Evolutionary conservation across 2,797 vertebrate species (phyloP).

Genomic region (Ptychadena robeensis): DNA sequence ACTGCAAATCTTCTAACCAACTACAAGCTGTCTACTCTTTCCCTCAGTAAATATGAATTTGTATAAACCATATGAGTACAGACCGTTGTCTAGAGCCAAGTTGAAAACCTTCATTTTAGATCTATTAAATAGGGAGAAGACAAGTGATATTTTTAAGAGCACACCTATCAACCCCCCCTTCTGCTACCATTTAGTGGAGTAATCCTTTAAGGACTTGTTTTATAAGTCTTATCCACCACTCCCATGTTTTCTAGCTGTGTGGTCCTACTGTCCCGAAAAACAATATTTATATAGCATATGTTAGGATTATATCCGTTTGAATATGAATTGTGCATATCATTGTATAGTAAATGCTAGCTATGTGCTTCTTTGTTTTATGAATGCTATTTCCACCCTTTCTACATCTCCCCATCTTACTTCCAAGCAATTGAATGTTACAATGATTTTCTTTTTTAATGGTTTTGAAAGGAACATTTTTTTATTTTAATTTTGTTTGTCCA

Average conservation of each 20-base stretch:
- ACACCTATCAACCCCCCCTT: neutral
- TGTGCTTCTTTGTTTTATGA: slow-evolving; percentile 95
- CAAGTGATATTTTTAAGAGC: neutral
- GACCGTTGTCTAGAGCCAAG: no score
- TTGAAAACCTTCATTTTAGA: no score
- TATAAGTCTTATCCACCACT: slow-evolving; percentile 89
- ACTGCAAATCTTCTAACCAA: no score
- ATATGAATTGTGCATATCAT: slow-evolving; percentile 79
- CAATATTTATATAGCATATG: slow-evolving; percentile 76
- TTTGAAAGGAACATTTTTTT: slow-evolving; percentile 80
- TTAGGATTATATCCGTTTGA: slow-evolving; percentile 73
- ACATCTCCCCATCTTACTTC: slow-evolving; percentile 69
- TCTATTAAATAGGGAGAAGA: no score
- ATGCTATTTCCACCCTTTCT: slow-evolving; percentile 84
- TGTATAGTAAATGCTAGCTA: slow-evolving; percentile 96
- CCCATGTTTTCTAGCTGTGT: slow-evolving; percentile 72
- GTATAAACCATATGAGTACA: no score
- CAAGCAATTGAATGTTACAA: slow-evolving; percentile 83
- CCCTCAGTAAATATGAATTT: no score
- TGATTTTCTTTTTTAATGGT: slow-evolving; percentile 81
- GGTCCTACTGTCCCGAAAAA: slow-evolving; percentile 71
- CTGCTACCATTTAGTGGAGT: neutral
- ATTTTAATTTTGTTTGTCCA: slow-evolving; percentile 90
- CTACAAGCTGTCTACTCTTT: no score
- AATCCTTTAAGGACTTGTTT: slow-evolving; percentile 88